Evolutionary conservation across 2,888 invertebrate species (phyloP).

Genomic region (Sympetrum striolatum): DNA sequence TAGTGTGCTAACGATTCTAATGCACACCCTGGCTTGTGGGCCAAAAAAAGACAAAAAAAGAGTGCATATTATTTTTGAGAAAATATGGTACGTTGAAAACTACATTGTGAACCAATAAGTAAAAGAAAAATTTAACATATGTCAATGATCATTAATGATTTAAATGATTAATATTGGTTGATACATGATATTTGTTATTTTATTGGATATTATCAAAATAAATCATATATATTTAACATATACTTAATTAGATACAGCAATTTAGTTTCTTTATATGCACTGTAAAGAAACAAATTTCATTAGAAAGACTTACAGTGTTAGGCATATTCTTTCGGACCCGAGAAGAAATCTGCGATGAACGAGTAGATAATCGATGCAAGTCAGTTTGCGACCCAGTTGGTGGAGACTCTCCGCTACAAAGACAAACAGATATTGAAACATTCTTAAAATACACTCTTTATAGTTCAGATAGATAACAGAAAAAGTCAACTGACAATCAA

Average conservation of each 20-base stretch:
- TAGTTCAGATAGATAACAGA: background rate
- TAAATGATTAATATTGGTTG: background rate
- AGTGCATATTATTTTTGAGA: too few relatives aligned
- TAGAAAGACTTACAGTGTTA: conserved; percentile 59
- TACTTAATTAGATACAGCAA: background rate
- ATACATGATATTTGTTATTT: background rate
- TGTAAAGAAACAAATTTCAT: background rate
- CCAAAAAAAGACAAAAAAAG: too few relatives aligned
- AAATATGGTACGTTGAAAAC: too few relatives aligned
- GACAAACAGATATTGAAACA: background rate
- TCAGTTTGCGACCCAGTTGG: conserved; percentile 58
- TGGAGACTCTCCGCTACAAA: conserved; percentile 52
- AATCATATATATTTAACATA: background rate
- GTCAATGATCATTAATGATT: too few relatives aligned
- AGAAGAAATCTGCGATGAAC: conserved; percentile 50
- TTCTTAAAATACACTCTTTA: background rate
- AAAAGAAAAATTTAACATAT: too few relatives aligned
- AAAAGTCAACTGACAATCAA: background rate
- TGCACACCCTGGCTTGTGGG: too few relatives aligned
- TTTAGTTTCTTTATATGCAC: conserved; percentile 51
- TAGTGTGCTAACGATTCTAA: too few relatives aligned
- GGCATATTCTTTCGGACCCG: conserved; percentile 61
- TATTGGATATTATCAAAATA: background rate
- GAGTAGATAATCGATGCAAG: conserved; percentile 55
- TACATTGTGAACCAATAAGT: too few relatives aligned